Percentiles rank a stretch among this genome's conserved stretches.
Conservation (phyloP, 2,888 invertebrate species). For the Chaitophorus viminalis region DNA sequence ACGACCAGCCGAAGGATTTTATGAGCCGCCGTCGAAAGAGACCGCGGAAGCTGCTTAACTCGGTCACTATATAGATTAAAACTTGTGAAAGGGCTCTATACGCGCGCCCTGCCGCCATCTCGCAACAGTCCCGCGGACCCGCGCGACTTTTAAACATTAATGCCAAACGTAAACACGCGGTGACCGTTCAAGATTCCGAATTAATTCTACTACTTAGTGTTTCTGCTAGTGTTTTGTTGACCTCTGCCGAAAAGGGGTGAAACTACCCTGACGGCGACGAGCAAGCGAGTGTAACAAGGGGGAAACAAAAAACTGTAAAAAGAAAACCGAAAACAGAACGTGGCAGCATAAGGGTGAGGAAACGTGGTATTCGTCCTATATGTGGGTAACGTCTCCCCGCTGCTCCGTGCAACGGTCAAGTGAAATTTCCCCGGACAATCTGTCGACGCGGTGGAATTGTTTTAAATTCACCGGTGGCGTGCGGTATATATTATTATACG, state of each 20-base stretch:
- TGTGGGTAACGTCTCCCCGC: no score
- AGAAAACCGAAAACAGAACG: not conserved
- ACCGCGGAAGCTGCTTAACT: conserved; percentile 58
- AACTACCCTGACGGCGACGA: not conserved
- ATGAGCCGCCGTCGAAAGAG: conserved; percentile 5
- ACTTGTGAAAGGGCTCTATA: conserved; percentile 35
- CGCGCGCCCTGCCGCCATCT: not conserved
- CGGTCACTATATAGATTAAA: conserved; percentile 56
- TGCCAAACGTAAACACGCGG: conserved; percentile 60
- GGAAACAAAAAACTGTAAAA: not conserved
- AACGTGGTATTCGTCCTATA: not conserved
- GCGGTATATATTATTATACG: not conserved
- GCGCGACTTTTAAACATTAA: conserved; percentile 58
- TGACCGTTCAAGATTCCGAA: conserved; percentile 59
- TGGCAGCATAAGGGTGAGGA: not conserved
- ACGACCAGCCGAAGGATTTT: conserved; percentile 31
- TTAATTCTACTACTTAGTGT: conserved; percentile 56
- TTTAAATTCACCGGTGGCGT: not conserved
- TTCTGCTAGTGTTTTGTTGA: conserved; percentile 34
- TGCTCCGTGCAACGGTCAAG: not conserved
- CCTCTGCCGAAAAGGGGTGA: conserved; percentile 47
- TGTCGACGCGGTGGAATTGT: conserved; percentile 10
- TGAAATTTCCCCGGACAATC: not conserved
- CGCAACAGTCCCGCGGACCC: not conserved
- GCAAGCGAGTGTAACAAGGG: not conserved